A percentile compares a stretch with the other conserved stretches of the same genome.
phyloP scores from a whole-genome alignment of 2,113 vertebrate species.

The Myanophis thanlyinensis region DNA sequence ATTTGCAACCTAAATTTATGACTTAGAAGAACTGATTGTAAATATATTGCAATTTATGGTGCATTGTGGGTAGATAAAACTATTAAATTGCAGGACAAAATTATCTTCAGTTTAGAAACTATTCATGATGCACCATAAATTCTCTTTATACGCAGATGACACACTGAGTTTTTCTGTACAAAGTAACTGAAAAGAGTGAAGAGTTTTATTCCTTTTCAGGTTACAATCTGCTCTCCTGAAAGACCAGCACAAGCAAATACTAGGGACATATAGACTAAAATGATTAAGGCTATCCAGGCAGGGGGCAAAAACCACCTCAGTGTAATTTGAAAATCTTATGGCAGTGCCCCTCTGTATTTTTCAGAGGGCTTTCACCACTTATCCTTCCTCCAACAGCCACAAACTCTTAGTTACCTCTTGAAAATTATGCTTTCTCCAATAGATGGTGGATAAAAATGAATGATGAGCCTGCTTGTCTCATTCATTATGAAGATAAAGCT shows the following conservation, averaged over 20 bases:
- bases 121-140: neutral
- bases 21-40: neutral
- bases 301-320: fast-evolving
- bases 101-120: neutral
- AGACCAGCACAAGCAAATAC: neutral
- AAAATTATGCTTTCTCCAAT: neutral
- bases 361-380: neutral
- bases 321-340: neutral
- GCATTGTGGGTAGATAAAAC: neutral
- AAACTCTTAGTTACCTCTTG: neutral
- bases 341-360: too few relatives aligned
- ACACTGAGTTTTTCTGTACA: neutral
- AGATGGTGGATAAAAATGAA: neutral
- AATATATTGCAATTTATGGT: neutral
- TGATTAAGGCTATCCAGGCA: neutral
- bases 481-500: neutral
- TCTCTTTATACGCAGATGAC: neutral
- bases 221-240: neutral
- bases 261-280: neutral
- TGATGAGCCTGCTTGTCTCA: neutral
- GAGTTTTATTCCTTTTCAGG: neutral
- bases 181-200: neutral
- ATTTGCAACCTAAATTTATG: neutral
- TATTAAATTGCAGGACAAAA: neutral
- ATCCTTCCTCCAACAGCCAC: neutral